These are phyloP conservation scores for Eremobia ochroleuca DNA, from an alignment of 2,888 invertebrate genomes.

Conservation along the genomic window DNA sequence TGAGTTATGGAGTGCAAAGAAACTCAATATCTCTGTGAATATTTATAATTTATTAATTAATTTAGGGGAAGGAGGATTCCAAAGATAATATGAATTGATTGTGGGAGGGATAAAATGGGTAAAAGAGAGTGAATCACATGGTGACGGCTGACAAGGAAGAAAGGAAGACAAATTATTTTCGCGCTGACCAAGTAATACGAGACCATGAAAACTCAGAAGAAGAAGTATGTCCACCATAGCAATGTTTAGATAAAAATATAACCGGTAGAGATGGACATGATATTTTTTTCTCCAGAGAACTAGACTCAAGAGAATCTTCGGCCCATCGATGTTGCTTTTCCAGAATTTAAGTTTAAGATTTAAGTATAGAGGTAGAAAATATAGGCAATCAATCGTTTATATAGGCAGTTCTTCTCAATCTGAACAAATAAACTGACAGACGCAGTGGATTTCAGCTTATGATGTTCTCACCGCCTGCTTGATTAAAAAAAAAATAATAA, in stretches of 20 bases:
- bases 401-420: background rate
- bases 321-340: background rate
- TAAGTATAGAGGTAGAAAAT: background rate
- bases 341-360: background rate
- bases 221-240: background rate
- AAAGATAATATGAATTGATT: background rate
- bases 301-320: background rate
- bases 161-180: background rate
- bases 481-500: too few species aligned
- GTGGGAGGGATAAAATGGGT: background rate
- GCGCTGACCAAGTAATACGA: background rate
- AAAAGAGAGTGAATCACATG: background rate
- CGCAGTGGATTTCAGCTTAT: background rate
- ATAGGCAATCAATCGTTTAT: background rate
- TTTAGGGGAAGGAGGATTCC: background rate
- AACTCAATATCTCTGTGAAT: background rate
- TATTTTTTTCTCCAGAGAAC: background rate
- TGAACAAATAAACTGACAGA: background rate
- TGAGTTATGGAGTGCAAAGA: slow-evolving; percentile 18
- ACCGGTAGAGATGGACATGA: background rate
- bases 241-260: background rate
- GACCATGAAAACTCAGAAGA: background rate
- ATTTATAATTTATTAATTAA: background rate
- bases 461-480: background rate
- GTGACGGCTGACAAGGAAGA: background rate